These are phyloP conservation scores for Corticium candelabrum DNA, from an alignment of 37 sponge, comb jelly and placozoan species.

Conservation along the genomic window DNA sequence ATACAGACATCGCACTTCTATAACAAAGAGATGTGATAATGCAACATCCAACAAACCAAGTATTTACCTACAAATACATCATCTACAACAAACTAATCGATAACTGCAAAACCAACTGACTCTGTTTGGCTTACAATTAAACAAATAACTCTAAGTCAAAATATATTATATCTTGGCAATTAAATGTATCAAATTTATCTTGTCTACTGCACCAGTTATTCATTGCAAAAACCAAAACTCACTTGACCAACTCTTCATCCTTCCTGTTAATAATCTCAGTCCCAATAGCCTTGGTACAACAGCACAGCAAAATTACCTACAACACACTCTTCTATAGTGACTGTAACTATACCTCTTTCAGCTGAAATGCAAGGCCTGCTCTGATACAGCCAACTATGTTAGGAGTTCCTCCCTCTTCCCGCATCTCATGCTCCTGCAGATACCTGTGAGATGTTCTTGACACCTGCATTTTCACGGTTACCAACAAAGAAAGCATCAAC, in stretches of 20 bases:
- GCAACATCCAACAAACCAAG: no score
- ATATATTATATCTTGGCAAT: not conserved
- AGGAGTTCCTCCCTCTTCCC: slow-evolving; percentile 92
- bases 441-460: slow-evolving; percentile 46
- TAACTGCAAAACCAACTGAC: no score
- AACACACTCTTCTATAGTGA: not conserved
- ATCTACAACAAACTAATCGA: no score
- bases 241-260: no score
- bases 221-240: no score
- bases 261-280: not conserved
- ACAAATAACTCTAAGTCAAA: no score
- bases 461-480: slow-evolving; percentile 40
- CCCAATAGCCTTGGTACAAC: not conserved
- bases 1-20: not conserved
- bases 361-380: slow-evolving; percentile 73
- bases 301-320: no score
- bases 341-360: slow-evolving; percentile 58
- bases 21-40: no score
- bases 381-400: slow-evolving; percentile 68
- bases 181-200: not conserved
- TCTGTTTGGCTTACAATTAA: no score
- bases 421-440: slow-evolving; percentile 56
- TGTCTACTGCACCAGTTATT: not conserved
- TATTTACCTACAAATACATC: no score
- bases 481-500: no score